Percentiles rank a stretch among this genome's conserved stretches.
These are phyloP conservation scores for Catonia carolina DNA, from an alignment of 2,888 invertebrate species.

Conservation along the genomic window DNA sequence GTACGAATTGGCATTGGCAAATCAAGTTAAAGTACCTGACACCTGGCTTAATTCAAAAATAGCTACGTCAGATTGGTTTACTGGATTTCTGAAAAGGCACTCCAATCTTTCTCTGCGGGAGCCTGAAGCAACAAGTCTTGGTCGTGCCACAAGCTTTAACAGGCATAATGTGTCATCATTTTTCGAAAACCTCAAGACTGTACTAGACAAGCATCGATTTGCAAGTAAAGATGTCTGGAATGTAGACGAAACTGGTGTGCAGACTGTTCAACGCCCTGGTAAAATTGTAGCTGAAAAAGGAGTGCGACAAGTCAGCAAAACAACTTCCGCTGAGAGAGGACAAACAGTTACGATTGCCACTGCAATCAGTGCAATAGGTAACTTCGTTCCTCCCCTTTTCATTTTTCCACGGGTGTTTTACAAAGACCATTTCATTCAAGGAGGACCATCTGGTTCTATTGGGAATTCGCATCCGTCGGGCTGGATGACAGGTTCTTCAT, in stretches of 20 bases:
- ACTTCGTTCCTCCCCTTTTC: conserved; percentile 31
- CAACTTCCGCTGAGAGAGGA: conserved; percentile 35
- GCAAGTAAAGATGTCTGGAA: conserved; percentile 23
- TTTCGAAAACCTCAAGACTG: not conserved
- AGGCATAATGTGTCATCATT: not conserved
- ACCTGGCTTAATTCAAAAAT: not conserved
- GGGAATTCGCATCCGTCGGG: conserved; percentile 33
- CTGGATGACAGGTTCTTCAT: conserved; percentile 33
- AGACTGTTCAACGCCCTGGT: conserved; percentile 31
- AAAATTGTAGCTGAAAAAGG: conserved; percentile 29
- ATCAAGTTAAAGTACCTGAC: conserved; percentile 1
- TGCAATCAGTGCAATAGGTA: conserved; percentile 30
- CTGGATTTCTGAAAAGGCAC: not conserved
- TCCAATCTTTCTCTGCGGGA: not conserved
- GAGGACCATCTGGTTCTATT: conserved; percentile 33
- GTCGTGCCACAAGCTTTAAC: not conserved
- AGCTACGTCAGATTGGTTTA: not conserved
- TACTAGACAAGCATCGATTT: not conserved
- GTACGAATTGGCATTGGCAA: conserved; percentile 7
- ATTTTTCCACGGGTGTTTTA: conserved; percentile 33
- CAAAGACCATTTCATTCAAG: conserved; percentile 32
- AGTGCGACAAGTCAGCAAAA: conserved; percentile 31
- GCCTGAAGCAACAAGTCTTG: not conserved
- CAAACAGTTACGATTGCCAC: conserved; percentile 29
- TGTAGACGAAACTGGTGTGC: conserved; percentile 30